phyloP scores from a whole-genome alignment of 2,888 invertebrate genomes.

The Euplagia quadripunctaria region DNA sequence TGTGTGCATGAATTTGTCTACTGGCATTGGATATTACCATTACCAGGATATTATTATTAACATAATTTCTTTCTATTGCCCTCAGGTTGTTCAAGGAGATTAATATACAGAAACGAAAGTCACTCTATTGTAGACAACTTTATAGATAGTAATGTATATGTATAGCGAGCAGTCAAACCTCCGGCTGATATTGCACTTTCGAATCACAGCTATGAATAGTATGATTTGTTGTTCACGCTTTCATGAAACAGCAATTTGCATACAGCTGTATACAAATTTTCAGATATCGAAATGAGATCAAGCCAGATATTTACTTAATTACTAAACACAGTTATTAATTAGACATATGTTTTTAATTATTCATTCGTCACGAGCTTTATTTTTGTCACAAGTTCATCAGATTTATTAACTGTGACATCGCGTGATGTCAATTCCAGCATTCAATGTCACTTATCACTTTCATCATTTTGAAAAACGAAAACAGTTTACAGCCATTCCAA shows the following conservation, averaged over 20 bases:
- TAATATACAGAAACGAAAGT: background rate
- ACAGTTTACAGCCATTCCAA: slow-evolving; percentile 28
- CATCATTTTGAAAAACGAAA: slow-evolving; percentile 44
- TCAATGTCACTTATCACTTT: slow-evolving; percentile 48
- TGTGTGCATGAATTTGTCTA: too few relatives aligned
- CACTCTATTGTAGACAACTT: background rate
- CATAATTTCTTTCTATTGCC: too few relatives aligned
- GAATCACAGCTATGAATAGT: background rate
- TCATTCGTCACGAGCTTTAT: background rate
- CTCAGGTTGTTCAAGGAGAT: background rate
- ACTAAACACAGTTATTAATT: background rate
- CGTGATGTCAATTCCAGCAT: slow-evolving; percentile 15
- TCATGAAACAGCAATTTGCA: background rate
- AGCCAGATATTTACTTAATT: background rate
- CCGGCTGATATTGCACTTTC: background rate
- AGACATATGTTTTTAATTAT: background rate
- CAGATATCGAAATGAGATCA: background rate
- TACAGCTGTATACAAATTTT: background rate
- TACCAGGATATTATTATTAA: too few relatives aligned
- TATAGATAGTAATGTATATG: background rate
- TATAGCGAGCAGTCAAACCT: background rate
- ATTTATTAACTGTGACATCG: background rate
- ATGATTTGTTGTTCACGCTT: background rate
- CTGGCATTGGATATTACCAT: too few relatives aligned
- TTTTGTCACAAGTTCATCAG: background rate